Evolutionary conservation across 1,140 invertebrate species (phyloP).

Genomic region (Megalopta genalis): DNA sequence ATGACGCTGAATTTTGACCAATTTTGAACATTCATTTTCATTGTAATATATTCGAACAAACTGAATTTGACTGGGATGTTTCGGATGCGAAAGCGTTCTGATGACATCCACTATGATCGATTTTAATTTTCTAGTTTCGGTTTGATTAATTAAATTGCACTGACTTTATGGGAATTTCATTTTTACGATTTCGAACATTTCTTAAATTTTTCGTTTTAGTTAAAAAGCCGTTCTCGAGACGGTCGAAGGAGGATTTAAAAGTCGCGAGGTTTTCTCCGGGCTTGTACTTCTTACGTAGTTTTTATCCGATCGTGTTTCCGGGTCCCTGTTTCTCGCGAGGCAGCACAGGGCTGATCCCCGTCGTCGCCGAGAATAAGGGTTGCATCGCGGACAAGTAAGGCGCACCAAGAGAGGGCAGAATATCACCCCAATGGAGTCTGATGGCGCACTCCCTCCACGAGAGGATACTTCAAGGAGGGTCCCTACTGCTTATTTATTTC

Average conservation of each 20-base stretch:
- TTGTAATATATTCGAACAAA: too few relatives aligned
- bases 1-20: too few relatives aligned
- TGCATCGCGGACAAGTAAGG: slow-evolving; percentile 74
- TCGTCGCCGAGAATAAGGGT: slow-evolving; percentile 73
- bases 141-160: too few relatives aligned
- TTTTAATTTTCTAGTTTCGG: too few relatives aligned
- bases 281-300: slow-evolving; percentile 67
- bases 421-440: slow-evolving; percentile 57
- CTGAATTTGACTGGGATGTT: too few relatives aligned
- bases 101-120: too few relatives aligned
- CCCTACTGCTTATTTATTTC: slow-evolving; percentile 79
- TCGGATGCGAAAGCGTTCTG: too few relatives aligned
- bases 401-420: slow-evolving; percentile 64
- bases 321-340: slow-evolving; percentile 50
- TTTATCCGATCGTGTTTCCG: slow-evolving; percentile 48
- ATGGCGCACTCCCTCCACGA: slow-evolving; percentile 53
- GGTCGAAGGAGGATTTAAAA: not conserved
- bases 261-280: slow-evolving; percentile 63
- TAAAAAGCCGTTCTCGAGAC: not conserved
- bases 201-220: not conserved
- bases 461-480: slow-evolving; percentile 68
- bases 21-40: too few relatives aligned
- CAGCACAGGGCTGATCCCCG: slow-evolving; percentile 55
- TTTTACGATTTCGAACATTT: too few relatives aligned
- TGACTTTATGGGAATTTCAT: too few relatives aligned